These are phyloP conservation scores for Phataginus tricuspis DNA, from an alignment of 2,797 vertebrate genomes.

Conservation along the genomic window DNA sequence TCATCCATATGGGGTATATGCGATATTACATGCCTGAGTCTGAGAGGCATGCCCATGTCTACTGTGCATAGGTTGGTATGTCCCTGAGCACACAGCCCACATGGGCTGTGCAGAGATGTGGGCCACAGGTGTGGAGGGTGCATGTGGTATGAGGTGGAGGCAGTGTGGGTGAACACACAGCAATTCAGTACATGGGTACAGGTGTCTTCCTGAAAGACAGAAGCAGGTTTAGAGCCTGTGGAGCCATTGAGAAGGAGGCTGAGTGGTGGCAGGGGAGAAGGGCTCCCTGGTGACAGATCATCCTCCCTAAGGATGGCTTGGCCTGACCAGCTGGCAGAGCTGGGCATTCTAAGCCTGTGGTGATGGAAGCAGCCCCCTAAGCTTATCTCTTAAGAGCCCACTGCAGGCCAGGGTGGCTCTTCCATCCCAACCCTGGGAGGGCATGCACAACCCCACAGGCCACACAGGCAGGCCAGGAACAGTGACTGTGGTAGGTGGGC, in stretches of 20 bases:
- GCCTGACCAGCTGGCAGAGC: not conserved
- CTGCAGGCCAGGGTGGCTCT: not conserved
- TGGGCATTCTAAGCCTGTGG: not conserved
- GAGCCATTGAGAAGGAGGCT: not conserved
- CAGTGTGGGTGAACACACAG: not conserved
- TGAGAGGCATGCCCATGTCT: not conserved
- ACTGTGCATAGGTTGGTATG: not conserved
- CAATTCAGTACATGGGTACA: not conserved
- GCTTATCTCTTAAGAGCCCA: conserved; percentile 28
- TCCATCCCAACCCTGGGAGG: not conserved
- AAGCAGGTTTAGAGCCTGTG: not conserved
- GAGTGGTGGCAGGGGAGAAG: not conserved
- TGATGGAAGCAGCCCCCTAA: not conserved
- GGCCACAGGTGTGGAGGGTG: not conserved
- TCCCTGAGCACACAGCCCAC: not conserved
- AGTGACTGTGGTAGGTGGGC: not conserved
- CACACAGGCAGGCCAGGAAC: not conserved
- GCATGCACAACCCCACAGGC: not conserved
- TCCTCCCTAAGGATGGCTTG: not conserved
- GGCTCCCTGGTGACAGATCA: not conserved
- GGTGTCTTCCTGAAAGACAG: not conserved
- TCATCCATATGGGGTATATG: not conserved
- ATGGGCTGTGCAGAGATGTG: not conserved
- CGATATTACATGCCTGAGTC: not conserved
- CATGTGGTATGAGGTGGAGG: not conserved